Percentiles rank a stretch among this genome's conserved stretches.
Conservation (phyloP, 2,113 vertebrate species). For the Lontra canadensis region DNA sequence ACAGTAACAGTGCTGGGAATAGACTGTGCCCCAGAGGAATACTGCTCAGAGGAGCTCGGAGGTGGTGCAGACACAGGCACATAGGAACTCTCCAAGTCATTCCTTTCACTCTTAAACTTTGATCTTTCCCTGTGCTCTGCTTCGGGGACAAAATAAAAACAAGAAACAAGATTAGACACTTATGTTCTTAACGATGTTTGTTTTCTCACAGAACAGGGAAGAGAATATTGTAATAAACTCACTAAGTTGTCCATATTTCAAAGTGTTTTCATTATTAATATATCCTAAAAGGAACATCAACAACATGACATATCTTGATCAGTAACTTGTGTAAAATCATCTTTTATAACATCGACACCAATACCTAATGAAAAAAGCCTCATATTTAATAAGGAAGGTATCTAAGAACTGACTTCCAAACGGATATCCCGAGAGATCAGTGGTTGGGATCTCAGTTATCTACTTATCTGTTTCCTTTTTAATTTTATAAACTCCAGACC, state of each 20-base stretch:
- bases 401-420: constrained; percentile 23
- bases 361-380: not conserved
- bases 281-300: constrained; percentile 42
- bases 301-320: not conserved
- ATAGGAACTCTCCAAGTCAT: constrained; percentile 87
- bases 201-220: not conserved
- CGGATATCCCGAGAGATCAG: not conserved
- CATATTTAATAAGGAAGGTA: not conserved
- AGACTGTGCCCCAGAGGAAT: constrained; percentile 88
- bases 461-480: not conserved
- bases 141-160: constrained; percentile 65
- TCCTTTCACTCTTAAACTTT: constrained; percentile 89
- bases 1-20: constrained; percentile 91
- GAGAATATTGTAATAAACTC: not conserved
- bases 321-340: not conserved
- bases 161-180: constrained; percentile 42
- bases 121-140: constrained; percentile 88
- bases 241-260: constrained; percentile 12
- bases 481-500: constrained; percentile 39
- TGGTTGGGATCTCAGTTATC: not conserved
- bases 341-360: constrained; percentile 25
- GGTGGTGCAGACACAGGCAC: constrained; percentile 83
- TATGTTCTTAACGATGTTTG: not conserved
- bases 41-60: constrained; percentile 85
- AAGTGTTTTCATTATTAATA: constrained; percentile 32